These are phyloP conservation scores for Malthinus seriepunctatus DNA, from an alignment of 2,888 invertebrate genomes.

Conservation along the genomic window DNA sequence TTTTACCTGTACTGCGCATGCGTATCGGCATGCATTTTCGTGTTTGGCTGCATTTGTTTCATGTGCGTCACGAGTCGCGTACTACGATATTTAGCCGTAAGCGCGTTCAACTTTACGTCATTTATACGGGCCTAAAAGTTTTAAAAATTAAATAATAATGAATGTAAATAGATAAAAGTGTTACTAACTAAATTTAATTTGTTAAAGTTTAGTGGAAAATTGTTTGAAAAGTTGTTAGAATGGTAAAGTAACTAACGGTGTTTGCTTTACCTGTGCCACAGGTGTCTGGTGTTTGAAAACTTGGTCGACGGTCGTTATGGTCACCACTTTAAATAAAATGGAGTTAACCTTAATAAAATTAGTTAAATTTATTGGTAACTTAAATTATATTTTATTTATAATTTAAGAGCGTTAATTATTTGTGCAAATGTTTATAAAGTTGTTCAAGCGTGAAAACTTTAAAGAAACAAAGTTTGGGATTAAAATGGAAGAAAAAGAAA, in stretches of 20 bases:
- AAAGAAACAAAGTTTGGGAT: slow-evolving; percentile 23
- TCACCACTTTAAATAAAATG: slow-evolving; percentile 28
- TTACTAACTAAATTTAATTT: background rate
- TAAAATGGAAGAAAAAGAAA: slow-evolving; percentile 33
- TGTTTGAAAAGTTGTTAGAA: slow-evolving; percentile 8
- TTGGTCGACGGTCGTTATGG: slow-evolving; percentile 28
- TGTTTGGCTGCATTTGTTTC: slow-evolving; percentile 14
- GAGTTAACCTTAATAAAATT: slow-evolving; percentile 22
- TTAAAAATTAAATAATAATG: background rate
- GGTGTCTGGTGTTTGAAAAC: slow-evolving; percentile 31
- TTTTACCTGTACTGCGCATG: slow-evolving; percentile 12
- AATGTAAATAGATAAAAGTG: background rate
- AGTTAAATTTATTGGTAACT: background rate
- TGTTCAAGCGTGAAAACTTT: slow-evolving; percentile 14
- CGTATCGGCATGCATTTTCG: slow-evolving; percentile 17
- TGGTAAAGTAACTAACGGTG: slow-evolving; percentile 30
- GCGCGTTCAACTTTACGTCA: slow-evolving; percentile 26
- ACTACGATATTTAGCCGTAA: slow-evolving; percentile 18
- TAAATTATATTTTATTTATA: slow-evolving; percentile 7
- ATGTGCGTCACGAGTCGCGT: slow-evolving; percentile 9
- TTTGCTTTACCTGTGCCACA: slow-evolving; percentile 34
- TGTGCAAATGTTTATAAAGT: slow-evolving; percentile 18
- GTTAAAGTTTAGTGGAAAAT: background rate
- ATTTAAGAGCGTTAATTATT: slow-evolving; percentile 8
- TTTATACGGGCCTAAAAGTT: slow-evolving; percentile 9